A percentile compares a stretch with the other conserved stretches of the same genome.
These are phyloP conservation scores for Theretra japonica DNA, from an alignment of 2,888 invertebrate species.

Conservation along the genomic window DNA sequence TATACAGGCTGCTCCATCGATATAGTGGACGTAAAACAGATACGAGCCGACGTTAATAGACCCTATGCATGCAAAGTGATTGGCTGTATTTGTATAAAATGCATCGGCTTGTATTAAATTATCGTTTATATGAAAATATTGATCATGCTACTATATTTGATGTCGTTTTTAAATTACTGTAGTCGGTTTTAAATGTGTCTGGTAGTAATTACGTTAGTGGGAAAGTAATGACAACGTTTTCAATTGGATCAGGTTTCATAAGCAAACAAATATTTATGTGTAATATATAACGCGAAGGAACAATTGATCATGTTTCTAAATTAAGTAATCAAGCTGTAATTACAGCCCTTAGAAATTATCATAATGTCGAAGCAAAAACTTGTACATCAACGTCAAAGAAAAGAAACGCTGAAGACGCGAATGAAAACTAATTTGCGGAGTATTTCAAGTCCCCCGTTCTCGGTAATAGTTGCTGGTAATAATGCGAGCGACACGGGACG, in stretches of 20 bases:
- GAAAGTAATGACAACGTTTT: too few relatives aligned
- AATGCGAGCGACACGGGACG: conserved; percentile 75
- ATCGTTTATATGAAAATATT: background rate
- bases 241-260: too few relatives aligned
- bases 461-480: conserved; percentile 75
- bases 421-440: conserved; percentile 29
- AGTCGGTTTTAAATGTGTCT: too few relatives aligned
- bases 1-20: background rate
- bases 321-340: too few relatives aligned
- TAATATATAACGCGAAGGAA: too few relatives aligned
- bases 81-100: background rate
- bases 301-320: too few relatives aligned
- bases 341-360: too few relatives aligned
- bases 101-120: background rate
- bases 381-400: background rate
- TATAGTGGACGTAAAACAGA: conserved; percentile 9
- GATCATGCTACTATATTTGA: background rate
- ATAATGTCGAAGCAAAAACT: conserved; percentile 1
- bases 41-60: conserved; percentile 20
- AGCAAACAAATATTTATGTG: too few relatives aligned
- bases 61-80: conserved; percentile 18
- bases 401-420: background rate
- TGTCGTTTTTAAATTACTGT: background rate
- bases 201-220: too few relatives aligned
- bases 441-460: conserved; percentile 24